Conservation (phyloP, 1,140 invertebrate genomes). For the Pogonus chalceus region DNA sequence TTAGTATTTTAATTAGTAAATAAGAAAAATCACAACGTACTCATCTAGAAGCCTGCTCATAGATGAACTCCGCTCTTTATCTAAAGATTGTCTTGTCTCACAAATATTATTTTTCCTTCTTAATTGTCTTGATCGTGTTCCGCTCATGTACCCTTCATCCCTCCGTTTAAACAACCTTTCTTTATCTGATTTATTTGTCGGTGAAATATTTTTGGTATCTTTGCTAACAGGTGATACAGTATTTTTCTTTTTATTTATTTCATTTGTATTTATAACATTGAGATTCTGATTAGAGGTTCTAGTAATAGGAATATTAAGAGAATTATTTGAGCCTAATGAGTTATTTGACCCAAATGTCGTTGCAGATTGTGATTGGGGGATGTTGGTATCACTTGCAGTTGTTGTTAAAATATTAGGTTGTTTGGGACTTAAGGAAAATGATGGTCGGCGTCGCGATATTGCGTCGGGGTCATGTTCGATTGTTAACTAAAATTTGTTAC, state of each 20-base stretch:
- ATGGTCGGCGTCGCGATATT: constrained; percentile 39
- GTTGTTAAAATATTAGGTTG: constrained; percentile 29
- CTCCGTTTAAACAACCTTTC: constrained; percentile 58
- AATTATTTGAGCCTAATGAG: constrained; percentile 17
- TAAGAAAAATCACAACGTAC: constrained; percentile 33
- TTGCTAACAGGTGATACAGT: background rate
- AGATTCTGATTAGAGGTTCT: background rate
- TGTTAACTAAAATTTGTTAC: constrained; percentile 47
- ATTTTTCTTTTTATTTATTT: background rate
- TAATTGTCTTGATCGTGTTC: constrained; percentile 37
- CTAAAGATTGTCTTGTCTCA: constrained; percentile 32
- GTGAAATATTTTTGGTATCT: background rate
- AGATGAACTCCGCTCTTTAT: constrained; percentile 75
- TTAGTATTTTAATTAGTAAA: background rate
- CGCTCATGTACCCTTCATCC: constrained; percentile 44
- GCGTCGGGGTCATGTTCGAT: constrained; percentile 82
- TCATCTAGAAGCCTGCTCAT: constrained; percentile 75
- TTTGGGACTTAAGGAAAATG: constrained; percentile 30
- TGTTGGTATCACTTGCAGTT: constrained; percentile 32
- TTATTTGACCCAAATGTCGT: constrained; percentile 12
- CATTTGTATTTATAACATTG: background rate
- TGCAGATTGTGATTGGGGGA: constrained; percentile 23
- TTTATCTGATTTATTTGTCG: constrained; percentile 36
- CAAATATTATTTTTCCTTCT: constrained; percentile 33
- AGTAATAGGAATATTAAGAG: background rate